Evolutionary conservation across 2,113 vertebrate species (phyloP).

Genomic region (Uropsilus gracilis): DNA sequence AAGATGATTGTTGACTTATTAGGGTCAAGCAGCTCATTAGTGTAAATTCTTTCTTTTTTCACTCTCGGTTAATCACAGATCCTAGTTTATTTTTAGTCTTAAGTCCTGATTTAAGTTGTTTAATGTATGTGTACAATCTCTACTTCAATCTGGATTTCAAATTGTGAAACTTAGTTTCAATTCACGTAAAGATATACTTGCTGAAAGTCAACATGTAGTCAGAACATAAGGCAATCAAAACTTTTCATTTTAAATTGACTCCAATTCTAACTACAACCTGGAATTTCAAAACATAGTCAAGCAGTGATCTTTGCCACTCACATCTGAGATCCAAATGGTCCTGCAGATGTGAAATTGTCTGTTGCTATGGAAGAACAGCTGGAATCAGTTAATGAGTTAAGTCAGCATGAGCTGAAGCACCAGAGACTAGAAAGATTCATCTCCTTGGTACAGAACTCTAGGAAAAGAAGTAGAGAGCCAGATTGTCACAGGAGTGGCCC

Average conservation of each 20-base stretch:
- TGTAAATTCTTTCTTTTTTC: not conserved
- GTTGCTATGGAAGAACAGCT: conserved; percentile 58
- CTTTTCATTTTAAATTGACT: conserved; percentile 72
- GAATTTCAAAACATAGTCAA: conserved; percentile 53
- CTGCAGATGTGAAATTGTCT: conserved; percentile 69
- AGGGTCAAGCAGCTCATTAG: not conserved
- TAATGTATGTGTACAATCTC: not conserved
- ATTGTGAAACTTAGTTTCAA: not conserved
- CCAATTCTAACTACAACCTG: conserved; percentile 58
- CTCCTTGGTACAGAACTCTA: conserved; percentile 3
- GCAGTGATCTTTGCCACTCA: conserved; percentile 54
- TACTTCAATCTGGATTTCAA: conserved; percentile 30
- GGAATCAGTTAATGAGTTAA: conserved; percentile 65
- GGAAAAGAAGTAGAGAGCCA: conserved; percentile 37
- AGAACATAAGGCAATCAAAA: conserved; percentile 67
- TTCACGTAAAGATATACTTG: not conserved
- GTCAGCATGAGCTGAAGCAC: conserved; percentile 46
- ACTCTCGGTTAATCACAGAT: not conserved
- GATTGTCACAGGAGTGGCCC: conserved; percentile 16
- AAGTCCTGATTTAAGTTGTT: not conserved
- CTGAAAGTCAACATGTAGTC: conserved; percentile 37
- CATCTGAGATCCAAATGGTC: conserved; percentile 56
- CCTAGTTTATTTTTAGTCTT: not conserved
- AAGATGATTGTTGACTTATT: not conserved
- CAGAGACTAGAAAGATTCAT: conserved; percentile 54